Percentiles rank a stretch among this genome's conserved stretches.
phyloP scores from a whole-genome alignment of 1,140 invertebrate genomes.

The Temnothorax longispinosus region DNA sequence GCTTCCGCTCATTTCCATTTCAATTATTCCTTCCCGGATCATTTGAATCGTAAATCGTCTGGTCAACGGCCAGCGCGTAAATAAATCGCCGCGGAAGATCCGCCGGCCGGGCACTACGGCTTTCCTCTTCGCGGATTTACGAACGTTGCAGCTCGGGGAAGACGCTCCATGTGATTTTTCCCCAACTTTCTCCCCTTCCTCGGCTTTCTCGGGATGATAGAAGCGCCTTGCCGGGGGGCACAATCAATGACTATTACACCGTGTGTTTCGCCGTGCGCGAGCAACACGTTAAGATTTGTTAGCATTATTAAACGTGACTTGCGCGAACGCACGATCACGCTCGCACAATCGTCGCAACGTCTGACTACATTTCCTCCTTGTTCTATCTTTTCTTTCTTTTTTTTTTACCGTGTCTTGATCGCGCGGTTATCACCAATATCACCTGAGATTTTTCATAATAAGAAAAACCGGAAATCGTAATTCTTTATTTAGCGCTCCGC shows the following conservation, averaged over 20 bases:
- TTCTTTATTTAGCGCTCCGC: background rate
- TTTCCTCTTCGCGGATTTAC: constrained; percentile 50
- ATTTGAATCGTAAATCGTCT: constrained; percentile 62
- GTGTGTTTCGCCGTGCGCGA: background rate
- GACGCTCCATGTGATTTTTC: constrained; percentile 57
- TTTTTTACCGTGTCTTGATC: background rate
- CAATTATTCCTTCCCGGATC: constrained; percentile 39
- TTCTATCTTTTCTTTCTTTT: background rate
- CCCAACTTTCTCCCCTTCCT: constrained; percentile 77
- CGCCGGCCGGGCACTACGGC: background rate
- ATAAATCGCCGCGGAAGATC: constrained; percentile 54
- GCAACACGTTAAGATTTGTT: constrained; percentile 9
- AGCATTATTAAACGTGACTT: constrained; percentile 52
- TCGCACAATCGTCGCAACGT: background rate
- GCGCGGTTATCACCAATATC: background rate
- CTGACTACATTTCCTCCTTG: constrained; percentile 10
- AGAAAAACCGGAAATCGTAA: background rate
- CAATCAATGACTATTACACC: constrained; percentile 48
- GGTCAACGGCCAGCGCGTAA: constrained; percentile 27
- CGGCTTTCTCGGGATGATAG: constrained; percentile 72
- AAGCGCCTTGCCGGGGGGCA: constrained; percentile 4
- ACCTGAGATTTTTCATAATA: background rate
- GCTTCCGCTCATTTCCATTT: constrained; percentile 49
- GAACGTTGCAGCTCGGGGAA: constrained; percentile 33
- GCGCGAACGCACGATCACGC: background rate